Evolutionary conservation across 2,888 invertebrate species (phyloP).

Genomic region (Drosophila emarginata): DNA sequence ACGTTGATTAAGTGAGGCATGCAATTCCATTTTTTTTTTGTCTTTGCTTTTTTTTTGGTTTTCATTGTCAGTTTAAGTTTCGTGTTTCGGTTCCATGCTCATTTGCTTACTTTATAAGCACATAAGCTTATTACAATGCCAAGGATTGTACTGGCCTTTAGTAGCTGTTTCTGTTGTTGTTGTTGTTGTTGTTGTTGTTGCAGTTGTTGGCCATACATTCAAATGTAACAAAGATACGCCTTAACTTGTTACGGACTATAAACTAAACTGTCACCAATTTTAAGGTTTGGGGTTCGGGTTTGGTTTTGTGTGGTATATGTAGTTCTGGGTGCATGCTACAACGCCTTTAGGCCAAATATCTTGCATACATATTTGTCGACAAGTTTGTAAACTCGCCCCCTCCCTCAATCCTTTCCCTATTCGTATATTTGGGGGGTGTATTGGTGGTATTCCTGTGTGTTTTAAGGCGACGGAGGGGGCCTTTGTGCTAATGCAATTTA

Average conservation of each 20-base stretch:
- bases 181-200: background rate
- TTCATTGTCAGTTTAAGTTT: conserved; percentile 14
- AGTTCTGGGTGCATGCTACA: conserved; percentile 21
- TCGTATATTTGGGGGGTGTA: background rate
- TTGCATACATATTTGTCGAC: conserved; percentile 58
- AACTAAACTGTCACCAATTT: conserved; percentile 65
- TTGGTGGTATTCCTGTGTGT: background rate
- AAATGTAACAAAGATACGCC: conserved; percentile 51
- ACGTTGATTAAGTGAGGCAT: conserved; percentile 15
- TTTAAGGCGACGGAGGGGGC: conserved; percentile 20
- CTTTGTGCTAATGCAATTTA: conserved; percentile 65
- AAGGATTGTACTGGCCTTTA: background rate
- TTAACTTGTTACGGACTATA: conserved; percentile 53
- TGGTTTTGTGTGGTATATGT: background rate
- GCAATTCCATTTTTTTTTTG: conserved; percentile 6
- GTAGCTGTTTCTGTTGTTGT: background rate
- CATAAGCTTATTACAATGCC: conserved; percentile 34
- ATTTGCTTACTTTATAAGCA: conserved; percentile 17
- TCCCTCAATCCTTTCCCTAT: background rate
- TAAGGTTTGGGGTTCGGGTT: conserved; percentile 7
- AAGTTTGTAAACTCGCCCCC: conserved; percentile 32
- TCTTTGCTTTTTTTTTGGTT: conserved; percentile 4
- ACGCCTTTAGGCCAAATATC: conserved; percentile 46
- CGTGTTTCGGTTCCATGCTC: conserved; percentile 5
- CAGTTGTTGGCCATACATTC: conserved; percentile 31